A percentile compares a stretch with the other conserved stretches of the same genome.
Conservation (phyloP, 2,113 vertebrate species). For the Edolisoma coerulescens region DNA sequence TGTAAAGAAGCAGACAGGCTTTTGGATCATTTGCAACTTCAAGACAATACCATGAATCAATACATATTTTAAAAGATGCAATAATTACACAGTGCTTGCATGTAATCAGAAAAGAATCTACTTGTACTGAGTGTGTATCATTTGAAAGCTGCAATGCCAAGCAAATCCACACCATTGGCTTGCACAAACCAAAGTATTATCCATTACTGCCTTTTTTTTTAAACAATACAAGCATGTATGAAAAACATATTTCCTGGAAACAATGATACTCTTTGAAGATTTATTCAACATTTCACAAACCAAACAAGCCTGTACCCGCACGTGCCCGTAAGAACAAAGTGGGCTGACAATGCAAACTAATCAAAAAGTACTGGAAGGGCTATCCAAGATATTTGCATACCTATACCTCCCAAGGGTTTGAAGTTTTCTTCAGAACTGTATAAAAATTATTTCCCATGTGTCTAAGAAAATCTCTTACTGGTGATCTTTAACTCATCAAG, state of each 20-base stretch:
- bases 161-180: constrained; percentile 31
- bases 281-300: constrained; percentile 53
- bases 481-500: not conserved
- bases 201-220: not conserved
- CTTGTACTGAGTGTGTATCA: constrained; percentile 35
- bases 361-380: not conserved
- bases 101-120: constrained; percentile 56
- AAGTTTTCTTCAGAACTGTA: not conserved
- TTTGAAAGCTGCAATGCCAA: constrained; percentile 46
- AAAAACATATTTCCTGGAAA: constrained; percentile 52
- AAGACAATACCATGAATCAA: constrained; percentile 35
- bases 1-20: not conserved
- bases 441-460: not conserved
- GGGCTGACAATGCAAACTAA: not conserved
- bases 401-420: not conserved
- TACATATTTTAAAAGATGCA: constrained; percentile 24
- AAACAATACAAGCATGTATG: constrained; percentile 4
- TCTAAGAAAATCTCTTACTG: not conserved
- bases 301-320: constrained; percentile 25
- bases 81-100: constrained; percentile 4
- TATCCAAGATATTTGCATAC: constrained; percentile 28
- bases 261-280: constrained; percentile 41
- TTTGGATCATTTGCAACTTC: not conserved
- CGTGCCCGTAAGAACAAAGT: not conserved
- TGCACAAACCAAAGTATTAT: constrained; percentile 21